Evolutionary conservation across 2,888 invertebrate genomes (phyloP), one percentile per base, ranked within the genome.

Genomic region (Chloroclystis v-ata): DNA sequence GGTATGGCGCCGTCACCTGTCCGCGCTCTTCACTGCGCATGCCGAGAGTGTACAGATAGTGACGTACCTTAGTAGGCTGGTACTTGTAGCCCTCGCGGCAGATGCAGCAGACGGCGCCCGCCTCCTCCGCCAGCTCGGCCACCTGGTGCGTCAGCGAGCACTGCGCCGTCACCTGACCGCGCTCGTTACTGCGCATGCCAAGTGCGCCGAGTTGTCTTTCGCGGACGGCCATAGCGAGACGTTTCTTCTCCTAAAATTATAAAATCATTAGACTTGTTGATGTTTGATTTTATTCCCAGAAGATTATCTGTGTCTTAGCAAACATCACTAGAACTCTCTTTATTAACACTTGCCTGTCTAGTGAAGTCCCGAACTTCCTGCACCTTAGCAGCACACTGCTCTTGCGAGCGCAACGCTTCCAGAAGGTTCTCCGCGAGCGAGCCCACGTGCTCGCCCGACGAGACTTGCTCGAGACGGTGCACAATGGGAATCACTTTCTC

Each of bases 41-140:
- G n/a, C n/a, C n/a, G n/a, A n/a, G n/a, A n/a, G n/a, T n/a, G n/a
- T 26, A 26, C 8, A 8, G 5, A 9, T 26, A 26, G 26, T 26
- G 29, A 38, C 25, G 49, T 37, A 90, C 94, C 91, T 98, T 96
- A 11, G 92, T 93, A 5, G 97, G 96, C 75, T 97, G 97, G 75
- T 97, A 97, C 76, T 96, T 95, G 88, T 99, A 99, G 0, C 98
- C 98, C 83, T 99, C 99, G 30, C 98, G 92, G 72, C 99, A 99
- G 73, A 99, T 99, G 68, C 98, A 98, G 83, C 99, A 99, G 0
- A 97, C 95, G 40, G 98, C 89, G 12, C 98, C 99, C 0, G 95
- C 94, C 82, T 99, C 99, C 76, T 99, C 98, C 4, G 96, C 96
- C 43, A 98, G 87, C 72, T 97, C 97, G 71, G 97, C 97, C 85